phyloP scores from a whole-genome alignment of 2,888 invertebrate genomes.

The Liodrosophila aerea region DNA sequence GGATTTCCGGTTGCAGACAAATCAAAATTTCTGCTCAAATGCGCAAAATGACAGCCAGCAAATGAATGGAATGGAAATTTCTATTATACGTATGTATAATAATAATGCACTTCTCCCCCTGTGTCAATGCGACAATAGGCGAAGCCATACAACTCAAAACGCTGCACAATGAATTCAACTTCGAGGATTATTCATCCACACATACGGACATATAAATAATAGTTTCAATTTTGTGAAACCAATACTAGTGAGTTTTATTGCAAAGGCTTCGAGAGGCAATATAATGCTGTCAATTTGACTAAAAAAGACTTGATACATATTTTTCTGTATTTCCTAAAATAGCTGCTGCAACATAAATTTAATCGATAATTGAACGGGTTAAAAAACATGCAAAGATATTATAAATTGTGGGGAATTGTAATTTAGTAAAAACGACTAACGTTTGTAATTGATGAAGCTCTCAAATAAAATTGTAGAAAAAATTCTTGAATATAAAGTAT shows the following conservation, averaged over 20 bases:
- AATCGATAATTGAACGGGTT: too few relatives aligned
- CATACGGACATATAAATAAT: slow-evolving; percentile 1
- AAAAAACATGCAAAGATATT: too few relatives aligned
- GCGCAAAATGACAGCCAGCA: slow-evolving; percentile 56
- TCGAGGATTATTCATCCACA: slow-evolving; percentile 13
- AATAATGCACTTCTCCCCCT: slow-evolving; percentile 6
- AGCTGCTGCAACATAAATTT: too few relatives aligned
- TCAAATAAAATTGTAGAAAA: too few relatives aligned
- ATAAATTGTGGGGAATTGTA: too few relatives aligned
- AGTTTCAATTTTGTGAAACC: slow-evolving; percentile 1
- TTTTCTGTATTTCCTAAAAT: too few relatives aligned
- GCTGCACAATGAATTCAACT: slow-evolving; percentile 60
- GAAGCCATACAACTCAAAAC: slow-evolving; percentile 69
- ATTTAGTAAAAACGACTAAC: too few relatives aligned
- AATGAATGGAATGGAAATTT: slow-evolving; percentile 50
- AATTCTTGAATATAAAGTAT: too few relatives aligned
- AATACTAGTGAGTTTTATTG: not conserved
- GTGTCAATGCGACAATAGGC: slow-evolving; percentile 57
- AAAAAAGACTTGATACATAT: too few relatives aligned
- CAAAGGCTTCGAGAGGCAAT: not conserved
- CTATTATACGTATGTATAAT: too few relatives aligned
- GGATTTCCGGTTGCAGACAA: slow-evolving; percentile 73
- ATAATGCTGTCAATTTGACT: not conserved
- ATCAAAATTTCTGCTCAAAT: slow-evolving; percentile 70
- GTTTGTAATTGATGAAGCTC: too few relatives aligned